Evolutionary conservation across 2,797 vertebrate species (phyloP), one percentile per base, ranked within the genome.

Genomic region (Malurus splendens): DNA sequence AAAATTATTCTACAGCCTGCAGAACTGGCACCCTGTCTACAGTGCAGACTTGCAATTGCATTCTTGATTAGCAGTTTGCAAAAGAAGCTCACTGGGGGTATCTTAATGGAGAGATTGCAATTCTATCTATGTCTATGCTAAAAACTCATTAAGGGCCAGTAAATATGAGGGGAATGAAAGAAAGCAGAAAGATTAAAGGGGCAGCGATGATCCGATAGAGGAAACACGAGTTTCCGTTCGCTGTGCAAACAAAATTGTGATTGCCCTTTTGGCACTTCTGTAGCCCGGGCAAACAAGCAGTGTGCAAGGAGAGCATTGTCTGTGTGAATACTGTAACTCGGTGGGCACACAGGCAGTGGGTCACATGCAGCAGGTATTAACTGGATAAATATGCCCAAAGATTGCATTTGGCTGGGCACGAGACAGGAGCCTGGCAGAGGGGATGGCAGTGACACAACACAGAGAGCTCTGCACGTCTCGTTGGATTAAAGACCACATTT

Each of bases 401-500:
- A 86, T 75, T 93, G 73, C 85, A 59, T 88, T 95, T 93, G 86
- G 79, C 86, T 89, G 88, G 75, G 94, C 71, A 89, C 90, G 90
- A 85, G 82, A 81, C 56, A 64, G 86, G 57, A 91, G 61, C 56
- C 66, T 93, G 87, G 94, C 93, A 89, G 70, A 93, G 74, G 47
- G 89, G 65, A 95, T 95, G 67, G 76, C 86, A 84, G 93, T 95
- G 95, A 95, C 86, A 94, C 92, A 93, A 68, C 76, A 51, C 82
- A 90, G 90, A 83, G 50, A 95, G 88, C 82, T 91, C 97, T 97
- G 94, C 92, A 92, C 85, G 68, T 97, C 95, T 96, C 94, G 94
- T 90, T 95, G 97, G 96, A 98, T 98, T 98, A 98, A 93, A 96
- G 93, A 91, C 95, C 94, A 95, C 96, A 97, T 98, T 95, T 97